A percentile compares a stretch with the other conserved stretches of the same genome.
Conservation (phyloP, 2,113 vertebrate species). For the Cinclus cinclus region DNA sequence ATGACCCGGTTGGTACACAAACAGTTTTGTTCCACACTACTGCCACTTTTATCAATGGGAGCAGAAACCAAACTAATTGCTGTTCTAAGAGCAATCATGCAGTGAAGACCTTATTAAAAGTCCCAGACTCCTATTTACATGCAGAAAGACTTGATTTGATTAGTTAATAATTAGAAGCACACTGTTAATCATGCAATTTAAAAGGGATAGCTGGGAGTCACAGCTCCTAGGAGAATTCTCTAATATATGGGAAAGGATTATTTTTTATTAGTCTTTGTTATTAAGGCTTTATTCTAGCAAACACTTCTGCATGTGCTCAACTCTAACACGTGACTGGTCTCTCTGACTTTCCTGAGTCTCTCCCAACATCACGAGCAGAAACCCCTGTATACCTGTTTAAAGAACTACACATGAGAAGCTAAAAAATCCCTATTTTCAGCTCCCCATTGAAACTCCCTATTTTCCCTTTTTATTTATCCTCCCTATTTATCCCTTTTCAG, state of each 20-base stretch:
- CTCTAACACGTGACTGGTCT: neutral
- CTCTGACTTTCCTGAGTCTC: neutral
- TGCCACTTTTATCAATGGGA: slow-evolving; percentile 16
- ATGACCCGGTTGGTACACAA: neutral
- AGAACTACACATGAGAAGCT: neutral
- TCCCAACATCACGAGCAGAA: neutral
- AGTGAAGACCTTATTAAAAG: slow-evolving; percentile 44
- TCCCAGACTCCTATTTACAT: slow-evolving; percentile 24
- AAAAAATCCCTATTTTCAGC: neutral
- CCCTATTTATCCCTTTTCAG: neutral
- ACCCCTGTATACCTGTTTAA: neutral
- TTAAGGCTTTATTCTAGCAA: neutral
- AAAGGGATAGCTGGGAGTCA: neutral
- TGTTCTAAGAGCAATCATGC: slow-evolving; percentile 3
- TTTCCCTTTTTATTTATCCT: no score
- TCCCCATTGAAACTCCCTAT: neutral
- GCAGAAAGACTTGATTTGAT: slow-evolving; percentile 45
- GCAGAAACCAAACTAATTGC: slow-evolving; percentile 29
- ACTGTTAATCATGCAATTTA: neutral
- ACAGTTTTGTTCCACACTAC: neutral
- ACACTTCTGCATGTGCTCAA: neutral
- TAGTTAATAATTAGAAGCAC: slow-evolving; percentile 49
- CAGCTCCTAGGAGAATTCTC: neutral
- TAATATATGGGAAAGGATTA: neutral
- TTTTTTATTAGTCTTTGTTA: slow-evolving; percentile 1